Conservation (phyloP, 2,797 vertebrate genomes). For the Amphiprion clarkii region DNA sequence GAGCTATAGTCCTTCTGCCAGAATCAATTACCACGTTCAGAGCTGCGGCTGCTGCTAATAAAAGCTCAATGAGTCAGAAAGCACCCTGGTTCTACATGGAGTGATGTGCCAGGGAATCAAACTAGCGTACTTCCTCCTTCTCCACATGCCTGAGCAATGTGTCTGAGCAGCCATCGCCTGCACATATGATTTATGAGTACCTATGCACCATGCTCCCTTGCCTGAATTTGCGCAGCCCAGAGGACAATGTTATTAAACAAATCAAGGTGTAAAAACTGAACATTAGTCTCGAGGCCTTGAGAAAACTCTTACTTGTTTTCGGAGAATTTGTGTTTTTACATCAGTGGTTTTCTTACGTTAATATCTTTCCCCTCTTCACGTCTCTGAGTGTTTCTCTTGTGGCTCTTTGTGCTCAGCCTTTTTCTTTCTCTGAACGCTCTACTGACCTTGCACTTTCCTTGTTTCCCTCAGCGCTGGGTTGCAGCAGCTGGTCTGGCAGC, state of each 20-base stretch:
- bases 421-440: constrained; percentile 56
- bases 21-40: constrained; percentile 61
- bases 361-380: constrained; percentile 33
- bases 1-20: constrained; percentile 53
- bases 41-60: constrained; percentile 45
- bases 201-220: constrained; percentile 48
- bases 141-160: constrained; percentile 81
- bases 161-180: constrained; percentile 57
- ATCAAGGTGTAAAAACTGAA: constrained; percentile 29
- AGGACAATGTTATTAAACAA: constrained; percentile 46
- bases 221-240: constrained; percentile 21
- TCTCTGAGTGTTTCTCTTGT: constrained; percentile 44
- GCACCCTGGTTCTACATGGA: constrained; percentile 46
- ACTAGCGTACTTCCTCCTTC: constrained; percentile 73
- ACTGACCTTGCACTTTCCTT: constrained; percentile 76
- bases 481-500: constrained; percentile 72
- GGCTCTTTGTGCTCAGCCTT: constrained; percentile 52
- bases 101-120: constrained; percentile 62
- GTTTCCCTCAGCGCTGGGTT: constrained; percentile 56
- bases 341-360: neutral
- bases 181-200: constrained; percentile 68
- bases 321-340: constrained; percentile 36
- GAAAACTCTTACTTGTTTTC: constrained; percentile 4
- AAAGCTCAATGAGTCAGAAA: constrained; percentile 73
- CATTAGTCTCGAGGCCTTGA: neutral